Percentiles rank a stretch among this genome's conserved stretches.
Conservation (phyloP, 1,140 invertebrate species). For the Meteorus sp. region DNA sequence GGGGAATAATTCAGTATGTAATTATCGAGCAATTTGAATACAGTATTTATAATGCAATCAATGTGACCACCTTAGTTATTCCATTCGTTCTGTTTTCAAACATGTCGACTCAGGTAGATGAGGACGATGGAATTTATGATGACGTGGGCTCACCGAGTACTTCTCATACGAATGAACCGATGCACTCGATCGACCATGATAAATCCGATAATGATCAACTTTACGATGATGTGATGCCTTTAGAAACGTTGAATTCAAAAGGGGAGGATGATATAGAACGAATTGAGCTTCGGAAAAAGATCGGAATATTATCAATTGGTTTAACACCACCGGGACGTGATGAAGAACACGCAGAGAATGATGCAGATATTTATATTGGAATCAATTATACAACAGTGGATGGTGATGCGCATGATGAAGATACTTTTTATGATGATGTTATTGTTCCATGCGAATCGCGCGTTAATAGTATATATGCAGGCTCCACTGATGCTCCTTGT, state of each 20-base stretch:
- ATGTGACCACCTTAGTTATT: too few species aligned
- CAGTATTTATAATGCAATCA: background rate
- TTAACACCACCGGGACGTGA: background rate
- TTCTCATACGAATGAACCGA: background rate
- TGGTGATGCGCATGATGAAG: conserved; percentile 32
- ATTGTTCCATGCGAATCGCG: conserved; percentile 41
- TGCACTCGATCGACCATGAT: conserved; percentile 8
- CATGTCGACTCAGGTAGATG: too few species aligned
- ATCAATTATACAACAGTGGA: conserved; percentile 43
- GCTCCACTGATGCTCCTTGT: conserved; percentile 34
- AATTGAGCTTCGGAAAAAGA: background rate
- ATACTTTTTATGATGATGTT: conserved; percentile 53
- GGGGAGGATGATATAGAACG: background rate
- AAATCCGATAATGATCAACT: conserved; percentile 34
- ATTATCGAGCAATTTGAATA: too few species aligned
- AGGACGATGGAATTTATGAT: conserved; percentile 25
- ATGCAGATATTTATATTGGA: conserved; percentile 29
- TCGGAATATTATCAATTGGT: background rate
- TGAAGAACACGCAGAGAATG: conserved; percentile 12
- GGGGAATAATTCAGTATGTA: too few species aligned
- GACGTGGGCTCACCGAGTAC: conserved; percentile 22
- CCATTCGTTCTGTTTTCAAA: background rate
- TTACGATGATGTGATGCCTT: conserved; percentile 48
- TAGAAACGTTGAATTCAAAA: background rate
- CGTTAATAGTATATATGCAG: conserved; percentile 52